phyloP scores from a whole-genome alignment of 2,797 vertebrate species.

The Malacoctenus gilli region DNA sequence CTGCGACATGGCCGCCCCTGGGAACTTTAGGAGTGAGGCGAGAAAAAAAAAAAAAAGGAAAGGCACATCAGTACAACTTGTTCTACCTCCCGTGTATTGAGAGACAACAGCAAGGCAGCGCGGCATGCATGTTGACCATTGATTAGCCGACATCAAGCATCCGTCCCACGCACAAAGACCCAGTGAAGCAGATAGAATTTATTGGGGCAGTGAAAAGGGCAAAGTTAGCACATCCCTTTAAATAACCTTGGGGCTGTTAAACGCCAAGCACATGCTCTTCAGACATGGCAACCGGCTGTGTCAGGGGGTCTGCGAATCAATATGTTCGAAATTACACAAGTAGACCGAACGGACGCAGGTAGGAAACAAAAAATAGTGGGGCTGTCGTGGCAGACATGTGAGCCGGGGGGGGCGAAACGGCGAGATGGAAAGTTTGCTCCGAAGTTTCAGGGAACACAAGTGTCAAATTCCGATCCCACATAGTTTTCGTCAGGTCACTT shows the following conservation, averaged over 20 bases:
- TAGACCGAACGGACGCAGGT: constrained; percentile 52
- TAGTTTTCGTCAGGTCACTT: not conserved
- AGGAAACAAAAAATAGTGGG: constrained; percentile 33
- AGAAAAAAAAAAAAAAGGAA: constrained; percentile 43
- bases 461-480: constrained; percentile 4
- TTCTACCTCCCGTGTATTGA: constrained; percentile 29
- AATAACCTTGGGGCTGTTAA: constrained; percentile 79
- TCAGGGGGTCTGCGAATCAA: constrained; percentile 66
- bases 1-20: constrained; percentile 87
- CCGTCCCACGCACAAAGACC: constrained; percentile 35
- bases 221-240: constrained; percentile 81
- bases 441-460: constrained; percentile 14
- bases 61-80: constrained; percentile 46
- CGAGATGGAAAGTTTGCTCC: no score
- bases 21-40: constrained; percentile 45
- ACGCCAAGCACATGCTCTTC: constrained; percentile 63
- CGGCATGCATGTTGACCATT: constrained; percentile 24
- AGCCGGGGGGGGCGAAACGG: constrained; percentile 15
- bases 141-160: constrained; percentile 42
- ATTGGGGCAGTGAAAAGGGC: constrained; percentile 69
- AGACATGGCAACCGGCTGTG: constrained; percentile 65
- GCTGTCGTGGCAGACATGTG: constrained; percentile 54
- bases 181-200: constrained; percentile 59
- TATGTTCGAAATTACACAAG: constrained; percentile 69
- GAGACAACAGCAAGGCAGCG: constrained; percentile 49